Evolutionary conservation across 2,888 invertebrate species (phyloP).

Genomic region (Acheta domesticus): DNA sequence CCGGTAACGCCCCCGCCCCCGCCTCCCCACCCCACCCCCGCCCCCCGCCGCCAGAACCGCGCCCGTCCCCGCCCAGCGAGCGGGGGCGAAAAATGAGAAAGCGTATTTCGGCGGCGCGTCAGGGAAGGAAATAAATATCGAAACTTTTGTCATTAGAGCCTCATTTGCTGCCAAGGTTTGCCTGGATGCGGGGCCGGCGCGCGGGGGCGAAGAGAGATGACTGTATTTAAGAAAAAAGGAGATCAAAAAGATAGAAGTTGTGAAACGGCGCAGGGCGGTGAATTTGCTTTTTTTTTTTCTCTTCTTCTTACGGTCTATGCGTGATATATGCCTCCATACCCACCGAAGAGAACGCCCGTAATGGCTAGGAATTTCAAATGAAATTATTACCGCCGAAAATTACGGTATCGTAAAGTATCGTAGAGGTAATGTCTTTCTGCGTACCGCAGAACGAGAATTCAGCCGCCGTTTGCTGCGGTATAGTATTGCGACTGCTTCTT

Average conservation of each 20-base stretch:
- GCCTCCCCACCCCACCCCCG: not conserved
- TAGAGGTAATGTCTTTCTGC: not conserved
- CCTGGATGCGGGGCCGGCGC: not conserved
- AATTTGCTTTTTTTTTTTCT: too few relatives aligned
- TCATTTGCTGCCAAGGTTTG: conserved; percentile 34
- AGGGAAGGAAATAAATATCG: conserved; percentile 31
- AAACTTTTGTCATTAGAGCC: conserved; percentile 39
- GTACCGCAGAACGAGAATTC: too few relatives aligned
- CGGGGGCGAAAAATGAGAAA: conserved; percentile 12
- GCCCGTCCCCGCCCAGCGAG: not conserved
- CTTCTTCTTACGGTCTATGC: not conserved
- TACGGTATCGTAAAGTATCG: not conserved
- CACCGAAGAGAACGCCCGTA: not conserved
- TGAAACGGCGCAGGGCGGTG: not conserved
- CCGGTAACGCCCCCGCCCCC: not conserved
- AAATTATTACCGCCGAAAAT: not conserved
- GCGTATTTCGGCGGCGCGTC: conserved; percentile 3
- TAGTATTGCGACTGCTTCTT: too few relatives aligned
- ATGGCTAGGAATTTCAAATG: not conserved
- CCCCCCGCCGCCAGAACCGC: not conserved
- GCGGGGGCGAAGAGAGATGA: not conserved
- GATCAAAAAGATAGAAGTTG: conserved; percentile 20
- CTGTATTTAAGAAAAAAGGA: conserved; percentile 37
- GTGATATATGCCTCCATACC: not conserved
- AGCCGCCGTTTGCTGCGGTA: too few relatives aligned